Base-by-base conservation (phyloP, 2,888 invertebrate species). In the Conchocele bisecta region DNA sequence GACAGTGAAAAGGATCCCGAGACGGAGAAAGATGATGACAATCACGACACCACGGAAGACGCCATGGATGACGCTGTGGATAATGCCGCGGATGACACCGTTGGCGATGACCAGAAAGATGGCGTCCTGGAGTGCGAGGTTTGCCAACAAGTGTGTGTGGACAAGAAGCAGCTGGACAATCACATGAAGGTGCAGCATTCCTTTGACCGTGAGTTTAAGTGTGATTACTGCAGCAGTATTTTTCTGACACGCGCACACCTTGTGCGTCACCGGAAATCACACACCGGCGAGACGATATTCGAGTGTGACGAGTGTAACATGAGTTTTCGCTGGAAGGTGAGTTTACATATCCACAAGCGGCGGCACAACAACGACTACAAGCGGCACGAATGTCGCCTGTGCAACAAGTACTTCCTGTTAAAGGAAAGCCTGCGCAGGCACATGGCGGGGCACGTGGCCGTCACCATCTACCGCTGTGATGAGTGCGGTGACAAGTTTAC, bases 261-360 rank as follows among this genome's bases (percentile, higher is more conserved):
- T 0, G 64, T 68, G 9, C 59, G 64, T 1, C 73, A 74, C 37
- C 54, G 65, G 4, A 59, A 59, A 24, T 33, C 39, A 1, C 68
- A 68, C 44, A 59, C 60, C 6, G 65, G 71, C 4, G 73, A 64
- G n/a, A 42, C 46, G 24, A 57, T 59, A 2, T 68, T 37, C 26
- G 58, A 60, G n/a, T 74, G 73, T 37, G 60, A 68, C 35, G 73
- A 74, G 17, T 74, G 73, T 44, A 65, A 65, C 15, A 60, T 60
- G 6, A 68, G 64, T 56, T 74, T 74, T 31, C 59, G 73, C 5
- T 74, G 53, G 39, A 74, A 74, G 39, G 73, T 74, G 33, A 74
- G 73, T 56, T 42, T 74, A 20, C 73, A 74, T 24, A 74, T 74
- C 37, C 73, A 74, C 41, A 74, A 68, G 73, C 29, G 73, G n/a